Evolutionary conservation across 2,797 vertebrate genomes (phyloP), one percentile per base, ranked within the genome.

Genomic region (Sylvia borin): DNA sequence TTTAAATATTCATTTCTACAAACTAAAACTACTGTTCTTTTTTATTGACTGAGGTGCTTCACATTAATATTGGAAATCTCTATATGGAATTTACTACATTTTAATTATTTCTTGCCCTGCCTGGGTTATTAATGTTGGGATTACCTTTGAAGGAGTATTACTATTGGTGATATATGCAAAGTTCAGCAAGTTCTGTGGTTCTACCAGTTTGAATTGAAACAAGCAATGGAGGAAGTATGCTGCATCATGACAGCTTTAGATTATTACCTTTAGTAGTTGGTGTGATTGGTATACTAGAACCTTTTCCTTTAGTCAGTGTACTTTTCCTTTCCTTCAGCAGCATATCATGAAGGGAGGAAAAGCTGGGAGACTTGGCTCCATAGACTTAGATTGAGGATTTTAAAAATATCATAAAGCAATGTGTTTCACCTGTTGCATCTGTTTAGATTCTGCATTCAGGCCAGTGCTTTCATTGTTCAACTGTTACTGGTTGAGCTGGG

Each of bases 31-130:
- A 72, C 53, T 55, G 42, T 47, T 96, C 67, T 66, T 94, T 96
- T 96, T 93, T 87, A 91, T 88, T 34, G 60, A 92, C 91, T 80
- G 83, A 96, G 92, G 90, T 93, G 8, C 48, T 92, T 93, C 48
- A 6, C 85, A 96, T 96, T 90, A 97, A 92, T 96, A 95, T 95
- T 96, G 68, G 93, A 97, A 97, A 89, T 36, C 27, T 94, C 58
- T 91, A 29, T 78, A 84, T 6, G 32, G 50, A 94, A 87, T 91
- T 77, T 90, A 93, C 89, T 93, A 91, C 31, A 91, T 97, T 98
- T 97, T 97, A 97, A 97, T 97, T 96, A 96, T 97, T 97, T 96
- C 82, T 94, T 96, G 85, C 83, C 90, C 89, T 96, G 75, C 64
- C 82, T 96, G 88, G 68, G 94, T 84, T 97, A 96, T 97, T 97